Evolutionary conservation across 2,888 invertebrate genomes (phyloP).

Genomic region (Drymonia ruficornis): DNA sequence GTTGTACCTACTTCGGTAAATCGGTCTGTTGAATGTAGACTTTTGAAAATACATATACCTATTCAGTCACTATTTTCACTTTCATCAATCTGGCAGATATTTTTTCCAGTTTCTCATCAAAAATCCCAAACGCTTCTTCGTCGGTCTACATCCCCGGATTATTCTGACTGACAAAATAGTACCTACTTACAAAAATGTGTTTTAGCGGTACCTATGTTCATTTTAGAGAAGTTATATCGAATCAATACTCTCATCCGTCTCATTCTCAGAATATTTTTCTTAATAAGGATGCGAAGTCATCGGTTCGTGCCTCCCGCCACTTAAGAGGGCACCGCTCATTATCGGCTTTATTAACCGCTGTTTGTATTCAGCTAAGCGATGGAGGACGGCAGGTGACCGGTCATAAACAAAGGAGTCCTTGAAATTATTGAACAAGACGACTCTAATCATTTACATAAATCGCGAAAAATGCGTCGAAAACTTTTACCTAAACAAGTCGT

Average conservation of each 20-base stretch:
- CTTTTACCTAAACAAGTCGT: not conserved
- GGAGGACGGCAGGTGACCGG: slow-evolving; percentile 45
- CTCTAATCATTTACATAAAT: not conserved
- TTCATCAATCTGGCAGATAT: too few species aligned
- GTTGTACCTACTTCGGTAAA: too few species aligned
- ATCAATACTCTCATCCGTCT: slow-evolving; percentile 12
- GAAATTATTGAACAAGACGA: slow-evolving; percentile 27
- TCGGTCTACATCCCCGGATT: too few species aligned
- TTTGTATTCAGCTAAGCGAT: slow-evolving; percentile 53
- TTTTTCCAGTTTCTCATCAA: too few species aligned
- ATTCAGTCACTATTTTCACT: too few species aligned
- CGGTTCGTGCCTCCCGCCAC: slow-evolving; percentile 34
- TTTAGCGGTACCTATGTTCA: too few species aligned
- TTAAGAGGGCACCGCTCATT: slow-evolving; percentile 50
- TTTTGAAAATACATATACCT: too few species aligned
- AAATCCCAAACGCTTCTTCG: too few species aligned
- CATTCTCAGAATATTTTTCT: slow-evolving; percentile 44
- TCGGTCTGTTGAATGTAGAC: too few species aligned
- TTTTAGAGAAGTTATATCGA: too few species aligned
- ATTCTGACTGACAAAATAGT: too few species aligned
- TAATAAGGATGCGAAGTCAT: slow-evolving; percentile 54
- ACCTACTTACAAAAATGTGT: too few species aligned
- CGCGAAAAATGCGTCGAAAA: not conserved
- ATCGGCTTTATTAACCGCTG: slow-evolving; percentile 48
- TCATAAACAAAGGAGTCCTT: slow-evolving; percentile 48